These are phyloP conservation scores for Ecdyonurus torrentis DNA, from an alignment of 2,888 invertebrate genomes.

Conservation along the genomic window DNA sequence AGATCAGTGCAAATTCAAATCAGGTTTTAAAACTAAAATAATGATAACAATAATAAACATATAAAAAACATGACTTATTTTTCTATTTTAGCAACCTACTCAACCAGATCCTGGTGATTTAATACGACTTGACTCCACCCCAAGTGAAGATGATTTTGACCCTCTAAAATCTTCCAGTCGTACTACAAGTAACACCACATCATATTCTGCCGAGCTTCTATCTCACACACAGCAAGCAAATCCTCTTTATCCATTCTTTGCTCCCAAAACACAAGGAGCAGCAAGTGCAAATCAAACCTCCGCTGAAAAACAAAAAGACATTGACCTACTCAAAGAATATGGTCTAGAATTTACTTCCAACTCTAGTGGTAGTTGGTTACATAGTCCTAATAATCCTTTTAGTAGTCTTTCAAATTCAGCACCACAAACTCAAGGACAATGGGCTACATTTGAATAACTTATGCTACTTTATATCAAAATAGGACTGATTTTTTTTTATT, in stretches of 20 bases:
- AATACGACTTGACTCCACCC: constrained; percentile 46
- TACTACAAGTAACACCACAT: constrained; percentile 18
- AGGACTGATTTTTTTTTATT: too few relatives aligned
- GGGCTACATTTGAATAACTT: not conserved
- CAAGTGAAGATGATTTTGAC: constrained; percentile 50
- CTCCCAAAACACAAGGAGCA: constrained; percentile 11
- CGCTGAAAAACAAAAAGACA: constrained; percentile 26
- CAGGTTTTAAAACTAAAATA: too few relatives aligned
- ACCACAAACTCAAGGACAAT: not conserved
- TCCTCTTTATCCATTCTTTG: constrained; percentile 31
- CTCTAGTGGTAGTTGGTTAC: not conserved
- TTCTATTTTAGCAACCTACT: too few relatives aligned
- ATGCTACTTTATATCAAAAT: too few relatives aligned
- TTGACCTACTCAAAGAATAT: constrained; percentile 48
- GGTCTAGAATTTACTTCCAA: constrained; percentile 42
- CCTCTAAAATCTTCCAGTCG: constrained; percentile 33
- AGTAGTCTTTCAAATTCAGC: not conserved
- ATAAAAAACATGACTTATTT: too few relatives aligned
- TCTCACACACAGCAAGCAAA: constrained; percentile 31
- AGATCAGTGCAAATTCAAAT: too few relatives aligned
- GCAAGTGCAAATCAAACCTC: constrained; percentile 14
- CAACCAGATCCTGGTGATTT: constrained; percentile 30
- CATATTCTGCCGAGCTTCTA: constrained; percentile 25
- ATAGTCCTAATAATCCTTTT: not conserved
- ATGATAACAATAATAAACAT: too few relatives aligned